Conservation (phyloP, 2,888 invertebrate species). For the Pterostichus niger region DNA sequence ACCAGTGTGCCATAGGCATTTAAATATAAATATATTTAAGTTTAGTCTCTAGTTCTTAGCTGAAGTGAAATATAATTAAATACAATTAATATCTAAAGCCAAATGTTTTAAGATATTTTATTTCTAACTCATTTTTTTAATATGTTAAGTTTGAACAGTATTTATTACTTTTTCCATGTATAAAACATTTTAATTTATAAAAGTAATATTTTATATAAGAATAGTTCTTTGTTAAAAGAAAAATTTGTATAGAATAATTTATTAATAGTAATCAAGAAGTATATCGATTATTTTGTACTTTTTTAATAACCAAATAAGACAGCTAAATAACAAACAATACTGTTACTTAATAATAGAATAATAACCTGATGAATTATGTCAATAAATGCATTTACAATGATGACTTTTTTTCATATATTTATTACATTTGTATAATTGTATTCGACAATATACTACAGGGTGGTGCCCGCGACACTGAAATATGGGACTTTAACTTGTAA, state of each 20-base stretch:
- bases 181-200: conserved; percentile 24
- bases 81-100: conserved; percentile 8
- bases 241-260: conserved; percentile 30
- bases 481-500: no score
- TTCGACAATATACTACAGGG: conserved; percentile 37
- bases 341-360: conserved; percentile 17
- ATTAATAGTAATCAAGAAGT: conserved; percentile 25
- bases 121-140: conserved; percentile 5
- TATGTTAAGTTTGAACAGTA: conserved; percentile 53
- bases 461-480: no score
- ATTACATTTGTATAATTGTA: conserved; percentile 54
- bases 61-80: conserved; percentile 27
- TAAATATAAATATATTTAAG: background rate
- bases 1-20: no score
- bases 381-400: conserved; percentile 42
- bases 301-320: conserved; percentile 43
- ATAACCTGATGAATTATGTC: conserved; percentile 18
- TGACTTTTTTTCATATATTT: conserved; percentile 51
- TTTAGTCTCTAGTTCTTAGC: background rate
- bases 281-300: conserved; percentile 42
- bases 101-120: conserved; percentile 31
- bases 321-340: conserved; percentile 1
- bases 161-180: conserved; percentile 46
- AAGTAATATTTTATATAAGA: conserved; percentile 33
- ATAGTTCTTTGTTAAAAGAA: conserved; percentile 19